Base-by-base conservation (phyloP, 1,140 invertebrate species). In the Caenorhabditis remanei region DNA sequence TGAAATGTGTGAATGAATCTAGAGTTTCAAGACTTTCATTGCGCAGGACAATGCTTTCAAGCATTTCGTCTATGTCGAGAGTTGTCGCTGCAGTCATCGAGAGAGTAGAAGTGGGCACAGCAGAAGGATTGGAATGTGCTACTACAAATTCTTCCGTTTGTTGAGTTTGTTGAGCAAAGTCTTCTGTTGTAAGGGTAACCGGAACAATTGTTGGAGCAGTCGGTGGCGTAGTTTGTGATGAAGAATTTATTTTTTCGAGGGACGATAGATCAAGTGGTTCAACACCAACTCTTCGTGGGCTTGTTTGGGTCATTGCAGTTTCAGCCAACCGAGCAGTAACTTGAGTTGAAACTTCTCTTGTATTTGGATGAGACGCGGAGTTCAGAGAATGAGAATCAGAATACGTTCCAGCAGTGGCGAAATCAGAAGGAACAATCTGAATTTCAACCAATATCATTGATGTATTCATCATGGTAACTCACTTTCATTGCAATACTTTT, bases 401-500 rank as follows among this genome's bases (percentile, higher is more conserved):
- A 7, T 40, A 71, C 14, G 71, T 53, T 13, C 5, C 24, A 11
- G 4, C 9, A 8, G 8, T 63, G 11, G 61, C 24, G 32, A 11
- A 8, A 11, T 32, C 21, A 63, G 61, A 63, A 40, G 61, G 24
- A n/a, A 58, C 8, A 21, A 58, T 58, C 56, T 58, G n/a, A 58
- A 53, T 3, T 11, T 3, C 9, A 53, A 53, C 1, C 3, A n/a
- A 21, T n/a, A 58, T n/a, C 4, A 5, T 58, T 58, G 8, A 8
- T 58, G 0, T 0, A 16, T 58, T 58, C 21, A 4, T 21, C 24
- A 9, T 1, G 13, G 4, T 67, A 75, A 13, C 24, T 46, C 46
- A 71, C 71, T 11, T 79, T 79, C 21, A 79, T 24, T 9, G 71
- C 71, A 13, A 79, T 79, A 41, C 71, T 79, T 53, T 50, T 79